Evolutionary conservation across 2,797 vertebrate species (phyloP).

Genomic region (Mico argentatus): DNA sequence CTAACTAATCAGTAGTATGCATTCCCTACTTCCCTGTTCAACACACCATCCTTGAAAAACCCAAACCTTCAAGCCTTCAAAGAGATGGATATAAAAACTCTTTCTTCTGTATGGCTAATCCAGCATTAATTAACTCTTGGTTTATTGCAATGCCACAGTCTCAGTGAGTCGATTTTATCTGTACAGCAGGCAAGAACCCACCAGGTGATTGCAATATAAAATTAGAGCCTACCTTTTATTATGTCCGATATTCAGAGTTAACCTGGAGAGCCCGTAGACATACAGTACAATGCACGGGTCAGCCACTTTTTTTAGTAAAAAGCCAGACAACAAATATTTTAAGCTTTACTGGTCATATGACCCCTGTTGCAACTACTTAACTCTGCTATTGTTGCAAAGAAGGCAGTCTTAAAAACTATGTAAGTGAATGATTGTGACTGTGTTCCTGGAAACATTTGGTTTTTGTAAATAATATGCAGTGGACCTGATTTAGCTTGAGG

Average conservation of each 20-base stretch:
- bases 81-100: background rate
- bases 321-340: background rate
- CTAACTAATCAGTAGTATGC: background rate
- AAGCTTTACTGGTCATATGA: background rate
- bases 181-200: background rate
- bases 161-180: background rate
- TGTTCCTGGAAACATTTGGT: background rate
- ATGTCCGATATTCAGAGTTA: background rate
- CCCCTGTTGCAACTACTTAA: background rate
- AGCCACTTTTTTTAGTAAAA: background rate
- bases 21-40: background rate
- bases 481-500: background rate
- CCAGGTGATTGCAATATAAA: background rate
- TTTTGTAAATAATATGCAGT: background rate
- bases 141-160: background rate
- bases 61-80: background rate
- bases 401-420: background rate
- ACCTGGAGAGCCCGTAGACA: background rate
- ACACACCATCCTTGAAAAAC: background rate
- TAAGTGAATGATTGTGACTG: background rate
- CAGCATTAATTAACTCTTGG: background rate
- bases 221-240: background rate
- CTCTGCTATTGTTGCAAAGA: background rate
- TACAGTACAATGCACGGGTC: background rate
- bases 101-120: background rate